Percentiles rank a stretch among this genome's conserved stretches.
Evolutionary conservation across 2,888 invertebrate genomes (phyloP).

Genomic region (Chaetoderma sp.): DNA sequence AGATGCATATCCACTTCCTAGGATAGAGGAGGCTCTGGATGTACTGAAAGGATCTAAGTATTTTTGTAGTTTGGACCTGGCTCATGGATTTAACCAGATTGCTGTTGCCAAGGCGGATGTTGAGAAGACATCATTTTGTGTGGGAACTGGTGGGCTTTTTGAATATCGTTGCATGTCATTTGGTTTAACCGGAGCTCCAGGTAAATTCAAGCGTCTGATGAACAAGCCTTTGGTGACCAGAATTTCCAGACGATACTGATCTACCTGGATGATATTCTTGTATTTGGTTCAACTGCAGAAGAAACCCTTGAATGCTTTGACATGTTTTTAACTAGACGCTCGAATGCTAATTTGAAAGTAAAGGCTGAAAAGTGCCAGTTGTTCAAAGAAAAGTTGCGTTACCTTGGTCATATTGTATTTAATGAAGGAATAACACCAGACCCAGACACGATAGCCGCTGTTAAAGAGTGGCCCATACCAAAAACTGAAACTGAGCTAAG

Average conservation of each 20-base stretch:
- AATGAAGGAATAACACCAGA: constrained; percentile 5
- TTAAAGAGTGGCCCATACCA: constrained; percentile 12
- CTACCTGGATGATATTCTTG: constrained; percentile 6
- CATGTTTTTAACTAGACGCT: not conserved
- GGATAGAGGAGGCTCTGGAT: constrained; percentile 40
- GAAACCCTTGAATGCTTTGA: constrained; percentile 3
- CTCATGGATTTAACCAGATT: constrained; percentile 40
- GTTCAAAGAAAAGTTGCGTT: not conserved
- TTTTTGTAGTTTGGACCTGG: constrained; percentile 40
- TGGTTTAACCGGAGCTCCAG: constrained; percentile 7
- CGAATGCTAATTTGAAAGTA: not conserved
- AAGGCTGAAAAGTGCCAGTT: constrained; percentile 8
- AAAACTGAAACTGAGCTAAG: constrained; percentile 14
- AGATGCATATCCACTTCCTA: constrained; percentile 42
- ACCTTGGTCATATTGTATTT: constrained; percentile 4
- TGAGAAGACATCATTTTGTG: constrained; percentile 4
- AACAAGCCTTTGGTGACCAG: constrained; percentile 6
- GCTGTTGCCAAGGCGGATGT: constrained; percentile 21
- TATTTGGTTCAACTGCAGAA: constrained; percentile 2
- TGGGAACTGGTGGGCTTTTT: constrained; percentile 1
- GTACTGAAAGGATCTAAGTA: constrained; percentile 26
- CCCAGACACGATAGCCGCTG: constrained; percentile 15
- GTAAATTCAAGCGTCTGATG: constrained; percentile 12
- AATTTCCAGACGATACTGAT: constrained; percentile 9
- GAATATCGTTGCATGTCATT: constrained; percentile 8